Base-by-base conservation (phyloP, 2,113 vertebrate genomes). In the Dinomys branickii region DNA sequence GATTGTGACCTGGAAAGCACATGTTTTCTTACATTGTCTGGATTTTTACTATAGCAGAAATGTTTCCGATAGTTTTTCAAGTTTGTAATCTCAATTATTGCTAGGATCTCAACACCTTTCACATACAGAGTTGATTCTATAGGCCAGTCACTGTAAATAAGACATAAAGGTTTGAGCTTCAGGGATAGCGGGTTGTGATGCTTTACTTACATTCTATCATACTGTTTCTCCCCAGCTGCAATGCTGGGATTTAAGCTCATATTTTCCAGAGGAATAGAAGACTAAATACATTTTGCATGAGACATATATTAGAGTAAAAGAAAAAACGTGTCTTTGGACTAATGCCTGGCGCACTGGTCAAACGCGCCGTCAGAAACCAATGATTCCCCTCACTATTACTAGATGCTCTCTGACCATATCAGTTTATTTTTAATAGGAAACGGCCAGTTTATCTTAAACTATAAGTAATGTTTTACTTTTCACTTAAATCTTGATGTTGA, bases 401-500 rank as follows among this genome's bases (percentile, higher is more conserved):
- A 35, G 8, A 71, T 85, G 4, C 71, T 59, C 11, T 87, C 24
- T 52, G 94, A 59, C n/a, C 1, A 82, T 12, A 92, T 82, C 61
- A 80, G 33, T 30, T 54, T 94, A 80, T 71, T 56, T 90, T 84
- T 63, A 73, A 65, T 88, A 80, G 22, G 30, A 95, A 97, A 88
- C 73, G 28, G 13, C 16, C 75, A 33, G 63, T 69, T 89, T 86
- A 77, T 71, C 90, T 94, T 59, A 71, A 97, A 75, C 9, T 59
- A 30, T 30, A 54, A 59, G 19, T 69, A 56, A 65, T 75, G 41
- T 69, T 47, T 71, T 71, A 63, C 6, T 88, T 96, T 94, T 0
- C 82, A 85, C 80, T 98, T 94, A 30, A 93, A 96, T 50, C 5
- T n/a, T 50, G 7, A 47, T 82, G 52, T 61, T 93, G 52, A 65